Evolutionary conservation across 2,113 vertebrate species (phyloP), one percentile per base, ranked within the genome.

Genomic region (Pipra filicauda): DNA sequence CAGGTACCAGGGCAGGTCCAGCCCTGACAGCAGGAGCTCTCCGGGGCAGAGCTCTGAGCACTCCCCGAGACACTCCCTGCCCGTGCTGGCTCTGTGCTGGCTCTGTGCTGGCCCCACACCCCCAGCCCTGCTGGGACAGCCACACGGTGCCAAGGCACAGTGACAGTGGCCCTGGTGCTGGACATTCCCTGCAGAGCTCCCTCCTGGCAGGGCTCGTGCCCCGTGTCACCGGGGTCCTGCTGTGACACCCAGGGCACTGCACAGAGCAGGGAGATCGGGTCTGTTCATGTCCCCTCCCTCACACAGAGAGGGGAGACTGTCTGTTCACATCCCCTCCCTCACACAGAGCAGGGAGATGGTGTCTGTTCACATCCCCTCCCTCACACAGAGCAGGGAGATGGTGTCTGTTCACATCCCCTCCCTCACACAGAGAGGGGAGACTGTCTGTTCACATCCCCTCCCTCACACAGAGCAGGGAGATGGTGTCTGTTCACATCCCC

Each of bases 231-330:
- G 4, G 8, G 7, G 19, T 21, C 33, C 70, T 18, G 70, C 76
- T 4, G 51, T 4, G 54, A 2, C 62, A 31, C 1, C 30, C 11
- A 8, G 0, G 4, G 41, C 48, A 8, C 23, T 0, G 19, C 6
- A 3, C 2, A 18, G 43, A 4, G 41, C 41, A 5, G 31, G n/a
- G 41, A 27, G 19, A 43, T 15, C 1, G 0, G 3, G 8, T 6
- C 33, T 10, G n/a, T 8, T 24, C 22, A 1, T 19, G 0, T 2
- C 49, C 26, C 49, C 15, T 27, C 51, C 51, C 51, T 52, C 51
- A 28, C 51, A 52, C 8, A 8, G 49, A 11, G 46, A 11, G 5
- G 39, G 39, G 39, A 39, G 39, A 39, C 12, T 41, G 11, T 39
- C 11, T 39, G 39, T 41, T 41, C 39, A 41, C 12, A 13, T 41